Percentiles rank a stretch among this genome's conserved stretches.
phyloP scores from a whole-genome alignment of 2,113 vertebrate species.

The Anarrhichthys ocellatus region DNA sequence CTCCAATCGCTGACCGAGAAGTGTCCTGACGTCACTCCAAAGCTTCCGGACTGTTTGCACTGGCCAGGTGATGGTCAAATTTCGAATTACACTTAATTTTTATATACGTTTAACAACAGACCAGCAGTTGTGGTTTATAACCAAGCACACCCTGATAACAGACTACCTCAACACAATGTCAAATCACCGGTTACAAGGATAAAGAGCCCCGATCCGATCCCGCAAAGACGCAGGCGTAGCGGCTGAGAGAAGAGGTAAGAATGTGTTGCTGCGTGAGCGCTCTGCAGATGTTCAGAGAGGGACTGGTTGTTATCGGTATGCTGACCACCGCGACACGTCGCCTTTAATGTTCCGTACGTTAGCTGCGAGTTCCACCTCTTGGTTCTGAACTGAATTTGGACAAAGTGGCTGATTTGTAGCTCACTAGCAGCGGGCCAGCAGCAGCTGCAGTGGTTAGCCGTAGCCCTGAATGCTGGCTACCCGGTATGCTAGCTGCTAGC shows the following conservation, averaged over 20 bases:
- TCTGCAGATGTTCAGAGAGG: conserved; percentile 72
- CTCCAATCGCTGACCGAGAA: conserved; percentile 80
- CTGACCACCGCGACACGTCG: neutral
- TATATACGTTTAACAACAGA: conserved; percentile 13
- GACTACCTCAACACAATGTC: neutral
- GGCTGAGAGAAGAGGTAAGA: conserved; percentile 75
- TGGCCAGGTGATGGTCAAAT: conserved; percentile 69
- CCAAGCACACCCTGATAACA: fast-evolving
- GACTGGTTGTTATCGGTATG: conserved; percentile 10
- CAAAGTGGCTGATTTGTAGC: neutral
- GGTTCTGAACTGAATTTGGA: neutral
- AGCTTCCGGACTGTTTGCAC: conserved; percentile 77
- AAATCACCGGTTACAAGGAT: conserved; percentile 2
- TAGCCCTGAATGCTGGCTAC: conserved; percentile 22
- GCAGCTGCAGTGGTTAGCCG: conserved; percentile 26
- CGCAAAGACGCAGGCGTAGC: conserved; percentile 41
- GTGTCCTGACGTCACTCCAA: conserved; percentile 64
- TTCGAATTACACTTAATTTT: conserved; percentile 43
- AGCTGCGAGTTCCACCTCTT: fast-evolving
- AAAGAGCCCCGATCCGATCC: neutral
- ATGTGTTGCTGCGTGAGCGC: conserved; percentile 57
- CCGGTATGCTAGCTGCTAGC: conserved; percentile 17
- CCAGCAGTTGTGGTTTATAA: neutral
- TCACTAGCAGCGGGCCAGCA: neutral
- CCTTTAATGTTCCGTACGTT: fast-evolving